Base-by-base conservation (phyloP, 2,113 vertebrate genomes). In the Glareola pratincola region DNA sequence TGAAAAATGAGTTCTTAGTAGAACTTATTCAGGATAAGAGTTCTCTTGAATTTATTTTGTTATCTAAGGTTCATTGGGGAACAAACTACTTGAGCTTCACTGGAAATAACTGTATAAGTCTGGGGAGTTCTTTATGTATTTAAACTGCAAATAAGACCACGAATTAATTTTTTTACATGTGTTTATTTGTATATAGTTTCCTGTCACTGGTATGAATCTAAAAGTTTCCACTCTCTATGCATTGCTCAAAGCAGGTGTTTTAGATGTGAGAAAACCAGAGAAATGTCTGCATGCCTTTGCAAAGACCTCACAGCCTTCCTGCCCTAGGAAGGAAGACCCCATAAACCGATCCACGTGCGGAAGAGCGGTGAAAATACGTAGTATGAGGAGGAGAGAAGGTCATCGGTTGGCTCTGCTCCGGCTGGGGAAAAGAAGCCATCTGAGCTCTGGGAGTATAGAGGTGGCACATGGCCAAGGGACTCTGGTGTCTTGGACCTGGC, bases 321-420 rank as follows among this genome's bases (percentile, higher is more conserved):
- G 57, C 64, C 41, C 5, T 1, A 6, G 19, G 30, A 36, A 63
- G 34, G 19, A 57, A 30, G 37, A n/a, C 5, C 6, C 12, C 41
- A 7, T 23, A 29, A 77, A 8, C 29, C 8, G 53, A 36, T 9
- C 17, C 22, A 15, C 2, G 4, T 1, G 4, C 64, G 56, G 81
- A 57, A 29, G 36, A 24, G 19, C 0, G 2, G 16, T 48, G 66
- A 43, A 10, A 64, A 57, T 0, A 3, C 1, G 3, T 11, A 3
- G 6, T 2, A 2, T 6, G 39, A 62, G 36, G 18, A 60, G 50
- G 14, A 32, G 7, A 37, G 34, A 12, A 36, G 22, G 36, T 10
- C 11, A 2, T 51, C 9, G 5, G 16, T 6, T 53, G 24, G 9
- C 39, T 43, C 20, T 26, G 62, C 37, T 36, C 39, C 2, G 10